These are phyloP conservation scores for Phaonia tiefii DNA, from an alignment of 2,888 invertebrate species.

Conservation along the genomic window DNA sequence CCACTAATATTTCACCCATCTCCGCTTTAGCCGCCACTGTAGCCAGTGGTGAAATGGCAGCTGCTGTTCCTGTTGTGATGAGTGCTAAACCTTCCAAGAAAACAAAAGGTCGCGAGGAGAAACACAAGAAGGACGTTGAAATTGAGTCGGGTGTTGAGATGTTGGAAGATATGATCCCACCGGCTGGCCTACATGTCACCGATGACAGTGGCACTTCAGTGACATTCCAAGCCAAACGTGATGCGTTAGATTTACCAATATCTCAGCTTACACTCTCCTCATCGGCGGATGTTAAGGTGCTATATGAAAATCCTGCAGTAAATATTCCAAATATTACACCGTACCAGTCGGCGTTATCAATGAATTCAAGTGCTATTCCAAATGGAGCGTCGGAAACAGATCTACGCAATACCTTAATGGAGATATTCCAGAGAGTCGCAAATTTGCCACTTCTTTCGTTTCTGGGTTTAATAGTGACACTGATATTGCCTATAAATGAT, in stretches of 20 bases:
- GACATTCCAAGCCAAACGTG: constrained; percentile 46
- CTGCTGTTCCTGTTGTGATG: constrained; percentile 56
- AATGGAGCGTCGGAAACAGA: neutral
- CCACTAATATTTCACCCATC: constrained; percentile 50
- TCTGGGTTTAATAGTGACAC: constrained; percentile 67
- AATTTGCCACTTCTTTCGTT: constrained; percentile 58
- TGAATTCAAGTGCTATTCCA: neutral
- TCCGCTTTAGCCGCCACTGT: constrained; percentile 60
- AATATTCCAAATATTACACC: neutral
- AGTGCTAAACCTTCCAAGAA: constrained; percentile 56
- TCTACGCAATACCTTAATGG: neutral
- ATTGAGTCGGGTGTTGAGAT: constrained; percentile 80
- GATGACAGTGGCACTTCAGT: constrained; percentile 5
- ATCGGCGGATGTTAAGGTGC: constrained; percentile 29
- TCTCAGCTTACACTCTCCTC: constrained; percentile 1
- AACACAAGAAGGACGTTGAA: constrained; percentile 75
- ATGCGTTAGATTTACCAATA: constrained; percentile 68
- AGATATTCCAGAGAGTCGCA: constrained; percentile 33
- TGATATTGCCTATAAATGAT: constrained; percentile 75
- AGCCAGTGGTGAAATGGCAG: constrained; percentile 52
- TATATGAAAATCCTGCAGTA: constrained; percentile 40
- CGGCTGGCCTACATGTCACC: constrained; percentile 20
- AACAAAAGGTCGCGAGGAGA: constrained; percentile 72
- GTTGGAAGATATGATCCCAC: constrained; percentile 78
- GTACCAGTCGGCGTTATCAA: neutral